Evolutionary conservation across 35 echinoderm and acorn worm genomes (phyloP).

Genomic region (Strongylocentrotus purpuratus): DNA sequence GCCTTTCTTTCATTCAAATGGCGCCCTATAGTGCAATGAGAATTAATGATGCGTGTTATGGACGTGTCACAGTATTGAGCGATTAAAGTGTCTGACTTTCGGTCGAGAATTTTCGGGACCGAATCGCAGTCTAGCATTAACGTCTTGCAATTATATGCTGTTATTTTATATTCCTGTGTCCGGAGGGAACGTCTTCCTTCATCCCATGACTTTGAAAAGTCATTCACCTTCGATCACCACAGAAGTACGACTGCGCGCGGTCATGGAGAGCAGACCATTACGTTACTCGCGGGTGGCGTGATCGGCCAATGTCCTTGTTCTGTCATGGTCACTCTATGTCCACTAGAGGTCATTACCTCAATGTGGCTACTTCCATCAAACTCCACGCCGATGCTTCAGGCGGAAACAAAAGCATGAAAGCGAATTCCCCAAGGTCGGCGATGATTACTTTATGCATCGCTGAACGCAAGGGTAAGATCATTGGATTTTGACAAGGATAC

Average conservation of each 20-base stretch:
- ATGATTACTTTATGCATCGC: not conserved
- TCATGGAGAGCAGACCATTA: not conserved
- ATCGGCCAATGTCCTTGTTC: not conserved
- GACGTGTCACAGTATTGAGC: too few species aligned
- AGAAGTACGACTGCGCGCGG: not conserved
- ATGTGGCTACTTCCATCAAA: not conserved
- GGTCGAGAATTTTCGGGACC: too few species aligned
- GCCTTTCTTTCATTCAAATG: too few species aligned
- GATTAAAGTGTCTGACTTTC: too few species aligned
- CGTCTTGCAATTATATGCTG: too few species aligned
- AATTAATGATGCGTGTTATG: too few species aligned
- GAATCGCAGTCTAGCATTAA: too few species aligned
- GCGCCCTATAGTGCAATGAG: too few species aligned
- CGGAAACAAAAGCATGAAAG: not conserved
- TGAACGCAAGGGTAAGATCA: not conserved
- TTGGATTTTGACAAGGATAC: not conserved
- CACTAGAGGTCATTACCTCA: not conserved
- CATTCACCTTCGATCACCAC: not conserved
- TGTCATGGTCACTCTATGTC: not conserved
- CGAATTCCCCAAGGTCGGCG: not conserved
- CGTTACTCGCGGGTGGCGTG: not conserved
- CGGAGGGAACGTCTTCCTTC: not conserved
- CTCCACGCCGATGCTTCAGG: not conserved
- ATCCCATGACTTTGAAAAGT: not conserved
- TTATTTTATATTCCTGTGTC: too few species aligned